These are phyloP conservation scores for Anarhynchus alexandrinus DNA, from an alignment of 2,113 vertebrate genomes.

Conservation along the genomic window DNA sequence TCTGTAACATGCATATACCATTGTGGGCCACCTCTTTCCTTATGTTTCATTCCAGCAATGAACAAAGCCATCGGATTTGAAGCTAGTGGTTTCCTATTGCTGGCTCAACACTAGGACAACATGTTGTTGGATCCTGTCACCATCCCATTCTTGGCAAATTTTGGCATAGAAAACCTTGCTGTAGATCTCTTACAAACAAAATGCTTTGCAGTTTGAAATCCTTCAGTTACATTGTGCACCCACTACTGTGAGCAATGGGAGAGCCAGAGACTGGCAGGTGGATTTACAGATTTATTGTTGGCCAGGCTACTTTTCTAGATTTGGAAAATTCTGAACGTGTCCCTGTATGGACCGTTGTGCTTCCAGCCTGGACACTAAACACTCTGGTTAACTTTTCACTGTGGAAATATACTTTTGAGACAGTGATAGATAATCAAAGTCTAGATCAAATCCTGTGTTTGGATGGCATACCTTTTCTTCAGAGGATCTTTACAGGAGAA, in stretches of 20 bases:
- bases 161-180: not conserved
- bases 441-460: not conserved
- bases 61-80: not conserved
- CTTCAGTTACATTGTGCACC: not conserved
- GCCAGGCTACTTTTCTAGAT: not conserved
- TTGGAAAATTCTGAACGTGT: not conserved
- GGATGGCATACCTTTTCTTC: not conserved
- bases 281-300: not conserved
- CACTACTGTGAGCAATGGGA: not conserved
- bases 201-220: not conserved
- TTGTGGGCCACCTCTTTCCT: not conserved
- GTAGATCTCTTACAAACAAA: not conserved
- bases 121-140: not conserved
- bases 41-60: no score
- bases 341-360: not conserved
- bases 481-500: not conserved
- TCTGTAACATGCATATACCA: fast-evolving
- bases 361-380: not conserved
- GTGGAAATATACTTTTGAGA: not conserved
- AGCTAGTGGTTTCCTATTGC: not conserved
- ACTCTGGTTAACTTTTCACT: not conserved
- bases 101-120: not conserved
- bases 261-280: not conserved
- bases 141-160: not conserved
- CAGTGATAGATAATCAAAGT: not conserved